These are phyloP conservation scores for Chrysolina americana DNA, from an alignment of 2,888 invertebrate genomes.

Conservation along the genomic window DNA sequence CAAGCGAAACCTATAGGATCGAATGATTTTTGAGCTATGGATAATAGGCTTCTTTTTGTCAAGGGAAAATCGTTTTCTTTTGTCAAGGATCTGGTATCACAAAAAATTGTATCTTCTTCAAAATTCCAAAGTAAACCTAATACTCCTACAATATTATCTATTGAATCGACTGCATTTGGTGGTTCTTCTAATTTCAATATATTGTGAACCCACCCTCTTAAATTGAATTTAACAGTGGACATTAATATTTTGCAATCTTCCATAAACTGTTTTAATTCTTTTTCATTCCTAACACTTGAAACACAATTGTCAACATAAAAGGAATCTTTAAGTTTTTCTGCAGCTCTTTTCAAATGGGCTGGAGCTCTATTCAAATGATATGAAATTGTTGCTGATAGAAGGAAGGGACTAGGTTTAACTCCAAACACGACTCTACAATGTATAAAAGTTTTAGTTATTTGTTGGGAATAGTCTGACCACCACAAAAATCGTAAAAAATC, in stretches of 20 bases:
- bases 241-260: slow-evolving; percentile 15
- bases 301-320: slow-evolving; percentile 19
- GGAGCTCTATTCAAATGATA: slow-evolving; percentile 26
- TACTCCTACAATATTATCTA: slow-evolving; percentile 7
- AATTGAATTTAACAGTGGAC: neutral
- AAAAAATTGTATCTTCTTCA: slow-evolving; percentile 22
- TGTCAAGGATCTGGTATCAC: neutral
- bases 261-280: neutral
- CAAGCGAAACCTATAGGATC: slow-evolving; percentile 13
- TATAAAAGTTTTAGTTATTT: neutral
- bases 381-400: slow-evolving; percentile 12
- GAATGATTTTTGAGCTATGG: slow-evolving; percentile 9
- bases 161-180: too few species aligned
- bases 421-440: slow-evolving; percentile 6
- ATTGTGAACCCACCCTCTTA: too few species aligned
- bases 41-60: slow-evolving; percentile 9
- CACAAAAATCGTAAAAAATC: neutral
- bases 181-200: too few species aligned
- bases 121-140: slow-evolving; percentile 28
- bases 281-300: slow-evolving; percentile 7
- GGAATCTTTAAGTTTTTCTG: slow-evolving; percentile 25
- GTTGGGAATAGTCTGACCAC: neutral
- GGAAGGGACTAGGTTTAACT: slow-evolving; percentile 5
- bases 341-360: neutral
- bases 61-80: slow-evolving; percentile 6